These are phyloP conservation scores for Cactoblastis cactorum DNA, from an alignment of 2,888 invertebrate genomes.

Conservation along the genomic window DNA sequence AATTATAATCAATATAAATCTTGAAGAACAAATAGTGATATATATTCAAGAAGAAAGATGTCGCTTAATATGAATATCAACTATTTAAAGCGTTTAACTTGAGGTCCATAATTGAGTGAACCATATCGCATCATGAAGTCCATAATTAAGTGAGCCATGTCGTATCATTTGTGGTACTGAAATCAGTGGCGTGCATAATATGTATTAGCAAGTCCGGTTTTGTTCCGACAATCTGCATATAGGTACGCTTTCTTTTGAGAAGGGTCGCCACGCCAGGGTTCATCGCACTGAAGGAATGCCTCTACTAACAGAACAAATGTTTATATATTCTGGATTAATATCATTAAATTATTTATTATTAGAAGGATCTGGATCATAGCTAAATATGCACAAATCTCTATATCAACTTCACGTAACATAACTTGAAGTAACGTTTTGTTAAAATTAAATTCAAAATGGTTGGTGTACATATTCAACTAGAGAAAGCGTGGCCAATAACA, in stretches of 20 bases:
- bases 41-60: no score
- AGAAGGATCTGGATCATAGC: no score
- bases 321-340: not conserved
- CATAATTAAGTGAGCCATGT: not conserved
- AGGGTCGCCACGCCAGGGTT: slow-evolving; percentile 16
- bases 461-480: no score
- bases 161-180: slow-evolving; percentile 1
- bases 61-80: no score
- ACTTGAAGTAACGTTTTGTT: no score
- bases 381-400: no score
- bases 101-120: not conserved
- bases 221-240: slow-evolving; percentile 10
- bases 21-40: no score
- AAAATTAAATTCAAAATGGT: no score
- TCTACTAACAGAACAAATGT: not conserved
- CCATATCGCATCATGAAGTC: not conserved
- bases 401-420: no score
- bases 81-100: no score
- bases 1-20: no score
- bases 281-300: slow-evolving; percentile 13
- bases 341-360: not conserved
- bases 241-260: slow-evolving; percentile 13
- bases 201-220: slow-evolving; percentile 8
- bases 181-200: slow-evolving; percentile 5
- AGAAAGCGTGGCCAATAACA: no score